Conservation (phyloP, 2,888 invertebrate genomes). For the Steinernema hermaphroditum region DNA sequence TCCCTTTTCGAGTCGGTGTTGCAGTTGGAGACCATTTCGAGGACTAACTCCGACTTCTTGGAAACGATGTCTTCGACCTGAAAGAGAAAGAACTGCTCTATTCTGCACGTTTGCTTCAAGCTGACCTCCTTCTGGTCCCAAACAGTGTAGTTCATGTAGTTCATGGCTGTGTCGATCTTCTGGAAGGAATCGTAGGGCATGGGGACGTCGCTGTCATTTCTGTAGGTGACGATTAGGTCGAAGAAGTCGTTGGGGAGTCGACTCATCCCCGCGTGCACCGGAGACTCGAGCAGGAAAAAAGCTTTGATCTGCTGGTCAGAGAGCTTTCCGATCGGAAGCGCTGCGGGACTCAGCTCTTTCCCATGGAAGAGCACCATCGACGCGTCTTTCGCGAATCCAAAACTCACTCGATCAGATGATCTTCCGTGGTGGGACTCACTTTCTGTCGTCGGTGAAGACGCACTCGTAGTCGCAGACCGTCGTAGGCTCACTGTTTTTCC, state of each 20-base stretch:
- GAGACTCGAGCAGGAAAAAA: constrained; percentile 35
- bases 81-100: background rate
- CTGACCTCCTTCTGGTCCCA: background rate
- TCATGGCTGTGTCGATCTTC: background rate
- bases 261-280: constrained; percentile 12
- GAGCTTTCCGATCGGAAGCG: constrained; percentile 26
- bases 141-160: background rate
- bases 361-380: constrained; percentile 34
- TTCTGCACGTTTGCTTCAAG: too few relatives aligned
- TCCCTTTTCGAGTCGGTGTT: constrained; percentile 10
- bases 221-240: constrained; percentile 35
- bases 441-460: background rate
- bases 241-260: constrained; percentile 34
- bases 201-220: constrained; percentile 35
- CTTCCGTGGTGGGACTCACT: background rate
- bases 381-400: constrained; percentile 13
- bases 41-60: constrained; percentile 1
- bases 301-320: constrained; percentile 32
- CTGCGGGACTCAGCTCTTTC: background rate
- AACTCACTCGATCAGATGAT: background rate
- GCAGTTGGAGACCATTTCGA: constrained; percentile 29
- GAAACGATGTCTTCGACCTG: background rate
- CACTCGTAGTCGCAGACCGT: constrained; percentile 1
- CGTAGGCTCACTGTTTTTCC: background rate
- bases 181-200: constrained; percentile 33